phyloP scores from a whole-genome alignment of 2,797 vertebrate species.

The Neosalanx taihuensis region DNA sequence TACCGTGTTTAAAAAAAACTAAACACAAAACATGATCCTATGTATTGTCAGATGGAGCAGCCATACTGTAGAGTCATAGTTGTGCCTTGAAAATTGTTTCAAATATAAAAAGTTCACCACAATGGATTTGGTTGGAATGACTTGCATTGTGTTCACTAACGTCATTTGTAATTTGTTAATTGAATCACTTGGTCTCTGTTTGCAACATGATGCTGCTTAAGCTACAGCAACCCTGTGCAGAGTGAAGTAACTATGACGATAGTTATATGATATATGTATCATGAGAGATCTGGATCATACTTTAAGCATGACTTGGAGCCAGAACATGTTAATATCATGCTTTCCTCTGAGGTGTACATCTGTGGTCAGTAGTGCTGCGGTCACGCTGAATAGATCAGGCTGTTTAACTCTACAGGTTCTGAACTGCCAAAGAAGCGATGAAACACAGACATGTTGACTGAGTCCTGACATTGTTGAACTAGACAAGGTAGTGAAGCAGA shows the following conservation, averaged over 20 bases:
- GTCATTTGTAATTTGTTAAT: conserved; percentile 33
- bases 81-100: conserved; percentile 64
- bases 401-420: background rate
- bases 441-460: background rate
- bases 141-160: conserved; percentile 32
- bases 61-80: background rate
- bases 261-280: conserved; percentile 49
- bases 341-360: conserved; percentile 34
- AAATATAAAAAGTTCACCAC: conserved; percentile 39
- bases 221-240: conserved; percentile 29
- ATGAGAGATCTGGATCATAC: conserved; percentile 32
- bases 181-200: conserved; percentile 56
- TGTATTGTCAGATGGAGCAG: conserved; percentile 24
- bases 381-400: background rate
- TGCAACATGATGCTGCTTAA: conserved; percentile 22
- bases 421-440: background rate
- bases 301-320: conserved; percentile 47
- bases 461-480: background rate
- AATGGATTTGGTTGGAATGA: conserved; percentile 39
- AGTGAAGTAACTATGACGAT: conserved; percentile 26
- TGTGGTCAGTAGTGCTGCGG: conserved; percentile 31
- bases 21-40: conserved; percentile 20
- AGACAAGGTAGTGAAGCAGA: background rate
- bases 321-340: conserved; percentile 41
- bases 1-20: conserved; percentile 10